Conservation (phyloP, 2,113 vertebrate genomes). For the Cyphomyrus discorhynchus region DNA sequence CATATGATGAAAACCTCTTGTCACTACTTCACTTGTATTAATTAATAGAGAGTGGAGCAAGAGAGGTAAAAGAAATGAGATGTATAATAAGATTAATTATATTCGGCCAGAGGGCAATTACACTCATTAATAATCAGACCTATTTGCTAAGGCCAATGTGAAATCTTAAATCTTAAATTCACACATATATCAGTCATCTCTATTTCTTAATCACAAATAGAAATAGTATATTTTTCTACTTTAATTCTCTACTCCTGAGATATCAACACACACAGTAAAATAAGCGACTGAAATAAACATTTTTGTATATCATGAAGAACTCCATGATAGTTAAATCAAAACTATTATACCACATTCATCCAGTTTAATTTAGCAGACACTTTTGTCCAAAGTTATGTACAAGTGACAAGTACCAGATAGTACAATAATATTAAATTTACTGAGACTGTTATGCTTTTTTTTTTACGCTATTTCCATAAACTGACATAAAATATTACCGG, state of each 20-base stretch:
- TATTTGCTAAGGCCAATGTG: constrained; percentile 10
- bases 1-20: neutral
- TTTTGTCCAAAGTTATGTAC: neutral
- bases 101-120: constrained; percentile 24
- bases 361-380: neutral
- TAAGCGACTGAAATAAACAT: neutral
- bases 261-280: neutral
- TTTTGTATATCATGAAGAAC: neutral
- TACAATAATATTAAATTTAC: neutral
- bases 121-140: constrained; percentile 26
- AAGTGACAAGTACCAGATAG: neutral
- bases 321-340: neutral
- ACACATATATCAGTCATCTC: constrained; percentile 22
- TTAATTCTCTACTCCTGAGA: neutral
- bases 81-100: constrained; percentile 24
- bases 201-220: neutral
- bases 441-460: no score
- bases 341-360: neutral
- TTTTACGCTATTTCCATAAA: neutral
- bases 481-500: neutral
- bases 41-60: constrained; percentile 14
- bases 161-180: constrained; percentile 23
- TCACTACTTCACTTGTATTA: constrained; percentile 16
- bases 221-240: neutral
- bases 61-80: constrained; percentile 19